Percentiles rank a stretch among this genome's conserved stretches.
These are phyloP conservation scores for Sebastes alutus DNA, from an alignment of 2,797 vertebrate genomes.

Conservation along the genomic window DNA sequence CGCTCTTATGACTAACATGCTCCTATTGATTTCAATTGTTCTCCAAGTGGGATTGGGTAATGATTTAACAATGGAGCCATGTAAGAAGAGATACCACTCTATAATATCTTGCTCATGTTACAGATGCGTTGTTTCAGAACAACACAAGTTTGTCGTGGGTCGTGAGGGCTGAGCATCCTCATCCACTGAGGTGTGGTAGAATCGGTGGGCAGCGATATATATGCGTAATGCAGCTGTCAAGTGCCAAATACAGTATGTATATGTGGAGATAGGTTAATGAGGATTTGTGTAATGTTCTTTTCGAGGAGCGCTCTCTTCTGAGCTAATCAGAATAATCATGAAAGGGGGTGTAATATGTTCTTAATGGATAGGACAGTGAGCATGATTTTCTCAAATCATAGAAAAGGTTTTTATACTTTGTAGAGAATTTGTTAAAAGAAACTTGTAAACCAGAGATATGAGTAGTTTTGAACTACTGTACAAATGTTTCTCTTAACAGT, in stretches of 20 bases:
- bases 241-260: too few species aligned
- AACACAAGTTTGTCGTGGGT: background rate
- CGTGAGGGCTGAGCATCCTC: background rate
- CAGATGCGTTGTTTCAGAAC: constrained; percentile 9
- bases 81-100: background rate
- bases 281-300: constrained; percentile 24
- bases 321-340: background rate
- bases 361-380: background rate
- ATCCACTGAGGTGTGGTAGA: constrained; percentile 8
- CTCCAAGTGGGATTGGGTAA: constrained; percentile 56
- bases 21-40: constrained; percentile 72
- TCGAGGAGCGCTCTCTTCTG: background rate
- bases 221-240: background rate
- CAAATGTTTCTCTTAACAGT: background rate
- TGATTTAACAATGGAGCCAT: constrained; percentile 53
- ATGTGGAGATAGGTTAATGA: constrained; percentile 9
- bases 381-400: background rate
- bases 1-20: constrained; percentile 69
- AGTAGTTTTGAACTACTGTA: background rate
- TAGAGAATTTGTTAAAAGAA: background rate
- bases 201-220: constrained; percentile 7
- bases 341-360: background rate
- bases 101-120: background rate
- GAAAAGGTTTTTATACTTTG: background rate
- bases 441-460: background rate